Percentiles rank a stretch among this genome's conserved stretches.
Conservation (phyloP, 2,888 invertebrate species). For the Nemapogon koenigi region DNA sequence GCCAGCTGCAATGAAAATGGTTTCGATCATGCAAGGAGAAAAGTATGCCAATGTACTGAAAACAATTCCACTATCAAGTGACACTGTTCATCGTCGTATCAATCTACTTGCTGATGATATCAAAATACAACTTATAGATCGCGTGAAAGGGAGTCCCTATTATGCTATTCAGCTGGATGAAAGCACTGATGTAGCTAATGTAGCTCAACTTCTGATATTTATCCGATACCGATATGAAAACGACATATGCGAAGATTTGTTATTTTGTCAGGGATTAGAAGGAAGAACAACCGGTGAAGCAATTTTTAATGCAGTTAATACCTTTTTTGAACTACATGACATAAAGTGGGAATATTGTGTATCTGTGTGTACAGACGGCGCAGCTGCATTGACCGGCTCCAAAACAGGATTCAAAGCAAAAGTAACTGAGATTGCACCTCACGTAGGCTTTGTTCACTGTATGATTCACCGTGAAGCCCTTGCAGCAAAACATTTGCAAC, state of each 20-base stretch:
- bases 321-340: slow-evolving; percentile 1
- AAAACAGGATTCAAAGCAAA: slow-evolving; percentile 2
- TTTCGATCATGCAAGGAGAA: background rate
- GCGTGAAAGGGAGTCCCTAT: background rate
- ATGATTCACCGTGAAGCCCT: slow-evolving; percentile 2
- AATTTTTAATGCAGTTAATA: background rate
- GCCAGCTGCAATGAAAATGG: background rate
- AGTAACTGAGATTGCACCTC: slow-evolving; percentile 4
- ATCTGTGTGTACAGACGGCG: slow-evolving; percentile 6
- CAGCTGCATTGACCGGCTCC: slow-evolving; percentile 1
- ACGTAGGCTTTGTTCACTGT: slow-evolving; percentile 4
- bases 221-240: background rate
- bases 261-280: background rate
- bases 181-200: no score
- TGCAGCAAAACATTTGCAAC: slow-evolving; percentile 5
- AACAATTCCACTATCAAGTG: no score
- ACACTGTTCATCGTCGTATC: background rate
- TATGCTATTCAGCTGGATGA: no score
- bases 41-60: background rate
- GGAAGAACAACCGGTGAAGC: slow-evolving; percentile 3
- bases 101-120: background rate
- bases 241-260: background rate
- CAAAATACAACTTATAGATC: background rate
- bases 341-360: slow-evolving; percentile 4
- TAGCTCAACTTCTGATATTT: background rate